A percentile compares a stretch with the other conserved stretches of the same genome.
These are phyloP conservation scores for Lysiphlebus fabarum DNA, from an alignment of 1,140 invertebrate genomes.

Conservation along the genomic window DNA sequence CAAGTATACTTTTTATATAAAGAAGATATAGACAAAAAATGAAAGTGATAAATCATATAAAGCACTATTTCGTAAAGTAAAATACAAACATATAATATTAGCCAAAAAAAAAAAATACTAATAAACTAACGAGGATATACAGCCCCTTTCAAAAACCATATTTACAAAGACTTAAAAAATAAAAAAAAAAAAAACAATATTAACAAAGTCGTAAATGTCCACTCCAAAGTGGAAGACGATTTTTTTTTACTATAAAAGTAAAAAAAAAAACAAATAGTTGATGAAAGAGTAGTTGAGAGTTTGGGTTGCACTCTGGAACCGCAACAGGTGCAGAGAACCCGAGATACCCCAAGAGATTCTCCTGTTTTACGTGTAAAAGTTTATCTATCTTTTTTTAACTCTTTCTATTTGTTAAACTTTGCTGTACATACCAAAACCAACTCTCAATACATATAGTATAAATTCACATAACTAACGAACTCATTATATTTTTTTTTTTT, in stretches of 20 bases:
- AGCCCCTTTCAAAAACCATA: too few species aligned
- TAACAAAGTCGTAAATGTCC: too few species aligned
- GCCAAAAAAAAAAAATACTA: too few species aligned
- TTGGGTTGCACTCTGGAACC: constrained; percentile 7
- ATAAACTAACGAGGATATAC: too few species aligned
- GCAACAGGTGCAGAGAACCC: constrained; percentile 20
- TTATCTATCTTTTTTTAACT: neutral
- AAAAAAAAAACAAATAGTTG: neutral
- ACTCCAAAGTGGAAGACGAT: too few species aligned
- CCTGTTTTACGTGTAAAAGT: constrained; percentile 7
- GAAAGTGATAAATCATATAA: too few species aligned
- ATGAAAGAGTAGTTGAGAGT: constrained; percentile 3
- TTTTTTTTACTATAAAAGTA: neutral
- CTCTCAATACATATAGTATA: neutral
- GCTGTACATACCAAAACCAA: neutral
- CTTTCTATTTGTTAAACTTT: neutral
- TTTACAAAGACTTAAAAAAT: too few species aligned
- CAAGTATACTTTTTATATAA: too few species aligned
- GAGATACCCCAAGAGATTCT: constrained; percentile 13
- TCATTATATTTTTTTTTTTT: constrained; percentile 10
- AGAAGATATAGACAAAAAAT: too few species aligned
- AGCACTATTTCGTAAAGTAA: too few species aligned
- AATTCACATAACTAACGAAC: constrained; percentile 15
- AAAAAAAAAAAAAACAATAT: too few species aligned
- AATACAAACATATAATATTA: too few species aligned